Conservation (phyloP, 2,888 invertebrate species). For the Alentia gelatinosa region DNA sequence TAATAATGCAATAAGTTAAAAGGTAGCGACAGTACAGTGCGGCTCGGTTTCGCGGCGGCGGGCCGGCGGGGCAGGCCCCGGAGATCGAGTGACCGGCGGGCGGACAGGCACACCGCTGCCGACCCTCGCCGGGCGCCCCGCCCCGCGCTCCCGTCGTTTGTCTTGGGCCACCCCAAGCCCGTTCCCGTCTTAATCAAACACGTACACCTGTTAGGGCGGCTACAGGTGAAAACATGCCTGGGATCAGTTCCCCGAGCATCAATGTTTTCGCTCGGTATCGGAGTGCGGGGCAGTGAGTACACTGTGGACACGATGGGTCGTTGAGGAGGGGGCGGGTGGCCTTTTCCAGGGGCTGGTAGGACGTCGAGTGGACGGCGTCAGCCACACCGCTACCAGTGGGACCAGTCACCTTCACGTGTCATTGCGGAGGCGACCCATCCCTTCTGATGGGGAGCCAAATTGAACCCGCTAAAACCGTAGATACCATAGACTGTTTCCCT, state of each 20-base stretch:
- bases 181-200: slow-evolving; percentile 37
- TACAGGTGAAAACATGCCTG: slow-evolving; percentile 46
- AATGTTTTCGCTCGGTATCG: slow-evolving; percentile 28
- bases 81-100: background rate
- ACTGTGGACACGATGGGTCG: background rate
- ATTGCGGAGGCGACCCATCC: no score
- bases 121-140: background rate
- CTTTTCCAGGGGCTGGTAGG: no score
- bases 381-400: no score
- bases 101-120: background rate
- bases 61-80: background rate
- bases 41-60: background rate
- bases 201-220: slow-evolving; percentile 39
- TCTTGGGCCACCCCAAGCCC: slow-evolving; percentile 18
- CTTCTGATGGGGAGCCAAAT: no score
- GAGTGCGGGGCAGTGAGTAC: slow-evolving; percentile 24
- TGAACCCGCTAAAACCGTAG: no score
- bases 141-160: background rate
- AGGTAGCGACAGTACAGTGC: slow-evolving; percentile 35
- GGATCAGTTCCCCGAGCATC: background rate
- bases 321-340: background rate
- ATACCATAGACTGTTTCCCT: no score
- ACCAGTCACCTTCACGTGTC: no score
- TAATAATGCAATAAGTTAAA: slow-evolving; percentile 48
- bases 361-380: no score